A percentile compares a stretch with the other conserved stretches of the same genome.
Evolutionary conservation across 2,888 invertebrate genomes (phyloP).

Genomic region (Odontomyia ornata): DNA sequence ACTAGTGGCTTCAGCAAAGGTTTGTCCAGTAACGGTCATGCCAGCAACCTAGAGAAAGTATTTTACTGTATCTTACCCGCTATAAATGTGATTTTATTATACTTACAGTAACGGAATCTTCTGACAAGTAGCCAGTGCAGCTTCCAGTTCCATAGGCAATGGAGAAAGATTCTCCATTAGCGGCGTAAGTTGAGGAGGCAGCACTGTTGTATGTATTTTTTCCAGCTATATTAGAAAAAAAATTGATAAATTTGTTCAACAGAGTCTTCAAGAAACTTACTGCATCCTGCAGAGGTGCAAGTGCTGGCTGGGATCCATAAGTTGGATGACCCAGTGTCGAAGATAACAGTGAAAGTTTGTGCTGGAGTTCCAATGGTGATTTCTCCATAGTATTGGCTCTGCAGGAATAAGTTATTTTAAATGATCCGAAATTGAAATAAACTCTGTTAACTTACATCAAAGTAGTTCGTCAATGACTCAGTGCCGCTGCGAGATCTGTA

Average conservation of each 20-base stretch:
- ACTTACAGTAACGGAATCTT: slow-evolving; percentile 82
- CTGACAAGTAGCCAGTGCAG: slow-evolving; percentile 93
- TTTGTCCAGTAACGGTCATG: slow-evolving; percentile 77
- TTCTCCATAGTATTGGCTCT: slow-evolving; percentile 77
- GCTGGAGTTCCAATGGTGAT: slow-evolving; percentile 88
- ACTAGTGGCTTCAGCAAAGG: slow-evolving; percentile 94
- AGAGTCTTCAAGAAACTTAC: too few relatives aligned
- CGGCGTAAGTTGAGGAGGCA: slow-evolving; percentile 83
- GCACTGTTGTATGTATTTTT: slow-evolving; percentile 89
- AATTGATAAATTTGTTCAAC: too few relatives aligned
- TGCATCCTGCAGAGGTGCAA: slow-evolving; percentile 68
- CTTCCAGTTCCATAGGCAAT: slow-evolving; percentile 97
- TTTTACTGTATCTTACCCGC: background rate
- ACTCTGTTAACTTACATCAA: background rate
- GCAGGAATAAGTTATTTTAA: background rate
- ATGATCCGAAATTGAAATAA: background rate
- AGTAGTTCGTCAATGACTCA: background rate
- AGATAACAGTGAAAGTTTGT: slow-evolving; percentile 89
- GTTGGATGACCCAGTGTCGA: slow-evolving; percentile 96
- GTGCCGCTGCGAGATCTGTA: background rate
- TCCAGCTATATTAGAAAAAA: too few relatives aligned
- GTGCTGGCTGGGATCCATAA: slow-evolving; percentile 92
- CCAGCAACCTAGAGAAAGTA: slow-evolving; percentile 78
- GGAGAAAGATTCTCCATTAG: slow-evolving; percentile 90
- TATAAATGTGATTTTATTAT: background rate